A percentile compares a stretch with the other conserved stretches of the same genome.
phyloP scores from a whole-genome alignment of 2,888 invertebrate genomes.

The Protodeltote pygarga region DNA sequence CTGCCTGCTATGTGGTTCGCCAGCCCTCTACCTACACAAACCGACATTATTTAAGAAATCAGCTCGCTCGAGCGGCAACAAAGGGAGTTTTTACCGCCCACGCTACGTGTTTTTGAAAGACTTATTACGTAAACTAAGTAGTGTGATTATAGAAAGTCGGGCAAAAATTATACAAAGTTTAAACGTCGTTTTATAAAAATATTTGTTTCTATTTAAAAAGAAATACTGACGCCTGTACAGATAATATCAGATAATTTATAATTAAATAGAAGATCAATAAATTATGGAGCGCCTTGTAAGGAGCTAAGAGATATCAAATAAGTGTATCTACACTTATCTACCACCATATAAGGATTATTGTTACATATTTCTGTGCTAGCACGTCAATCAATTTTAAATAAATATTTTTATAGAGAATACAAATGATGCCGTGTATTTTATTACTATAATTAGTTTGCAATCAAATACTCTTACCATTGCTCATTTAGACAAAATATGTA shows the following conservation, averaged over 20 bases:
- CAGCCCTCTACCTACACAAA: conserved; percentile 78
- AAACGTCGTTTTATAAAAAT: background rate
- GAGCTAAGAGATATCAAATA: background rate
- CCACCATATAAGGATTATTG: background rate
- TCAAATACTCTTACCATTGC: too few relatives aligned
- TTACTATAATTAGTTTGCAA: too few relatives aligned
- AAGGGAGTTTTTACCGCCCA: conserved; percentile 82
- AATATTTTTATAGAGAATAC: too few relatives aligned
- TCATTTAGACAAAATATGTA: too few relatives aligned
- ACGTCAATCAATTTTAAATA: too few relatives aligned
- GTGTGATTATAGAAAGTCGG: conserved; percentile 40
- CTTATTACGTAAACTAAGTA: conserved; percentile 63
- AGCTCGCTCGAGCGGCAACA: conserved; percentile 82
- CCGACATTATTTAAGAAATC: conserved; percentile 87
- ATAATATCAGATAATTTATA: background rate
- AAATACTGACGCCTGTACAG: background rate
- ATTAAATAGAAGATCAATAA: background rate
- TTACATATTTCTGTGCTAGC: too few relatives aligned
- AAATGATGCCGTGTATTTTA: too few relatives aligned
- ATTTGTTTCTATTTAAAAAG: background rate
- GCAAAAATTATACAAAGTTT: conserved; percentile 8
- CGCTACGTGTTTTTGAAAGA: conserved; percentile 74
- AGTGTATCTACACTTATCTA: background rate
- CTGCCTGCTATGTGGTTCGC: conserved; percentile 78
- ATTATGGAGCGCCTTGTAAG: background rate